Percentiles rank a stretch among this genome's conserved stretches.
Conservation (phyloP, 35 echinoderm and acorn worm species). For the Eucidaris tribuloides region DNA sequence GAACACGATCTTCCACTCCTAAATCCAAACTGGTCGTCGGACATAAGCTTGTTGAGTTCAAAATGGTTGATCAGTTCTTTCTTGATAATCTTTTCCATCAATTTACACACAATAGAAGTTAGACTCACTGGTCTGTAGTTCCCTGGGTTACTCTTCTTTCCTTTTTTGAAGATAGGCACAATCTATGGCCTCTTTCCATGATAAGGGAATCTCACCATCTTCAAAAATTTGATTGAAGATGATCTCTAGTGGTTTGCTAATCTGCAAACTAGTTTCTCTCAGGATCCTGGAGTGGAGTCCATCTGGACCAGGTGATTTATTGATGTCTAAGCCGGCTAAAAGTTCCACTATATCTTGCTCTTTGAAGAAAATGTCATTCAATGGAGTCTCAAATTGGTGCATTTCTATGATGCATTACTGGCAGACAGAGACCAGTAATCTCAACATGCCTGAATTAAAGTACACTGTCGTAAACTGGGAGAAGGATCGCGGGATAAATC, state of each 20-base stretch:
- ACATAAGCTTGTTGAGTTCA: neutral
- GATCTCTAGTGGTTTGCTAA: conserved; percentile 24
- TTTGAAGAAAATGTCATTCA: too few relatives aligned
- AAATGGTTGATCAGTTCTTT: conserved; percentile 22
- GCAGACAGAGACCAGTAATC: too few relatives aligned
- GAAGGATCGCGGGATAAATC: too few relatives aligned
- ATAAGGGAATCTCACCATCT: neutral
- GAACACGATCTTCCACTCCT: conserved; percentile 3
- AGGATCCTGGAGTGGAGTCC: conserved; percentile 10
- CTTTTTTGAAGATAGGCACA: neutral
- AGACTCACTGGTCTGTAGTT: conserved; percentile 49
- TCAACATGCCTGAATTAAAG: too few relatives aligned
- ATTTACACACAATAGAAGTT: conserved; percentile 12
- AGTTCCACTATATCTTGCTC: too few relatives aligned
- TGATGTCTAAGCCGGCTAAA: neutral
- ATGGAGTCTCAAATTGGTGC: too few relatives aligned
- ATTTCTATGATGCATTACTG: too few relatives aligned
- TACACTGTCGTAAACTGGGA: too few relatives aligned
- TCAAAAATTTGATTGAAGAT: conserved; percentile 9
- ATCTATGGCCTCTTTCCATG: neutral
- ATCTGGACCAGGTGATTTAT: conserved; percentile 26
- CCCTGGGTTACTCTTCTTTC: neutral
- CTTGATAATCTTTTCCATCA: conserved; percentile 31
- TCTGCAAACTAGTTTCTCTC: conserved; percentile 3
- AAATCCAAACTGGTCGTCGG: conserved; percentile 38